A percentile compares a stretch with the other conserved stretches of the same genome.
Conservation (phyloP, 2,888 invertebrate genomes). For the Sepiola atlantica region DNA sequence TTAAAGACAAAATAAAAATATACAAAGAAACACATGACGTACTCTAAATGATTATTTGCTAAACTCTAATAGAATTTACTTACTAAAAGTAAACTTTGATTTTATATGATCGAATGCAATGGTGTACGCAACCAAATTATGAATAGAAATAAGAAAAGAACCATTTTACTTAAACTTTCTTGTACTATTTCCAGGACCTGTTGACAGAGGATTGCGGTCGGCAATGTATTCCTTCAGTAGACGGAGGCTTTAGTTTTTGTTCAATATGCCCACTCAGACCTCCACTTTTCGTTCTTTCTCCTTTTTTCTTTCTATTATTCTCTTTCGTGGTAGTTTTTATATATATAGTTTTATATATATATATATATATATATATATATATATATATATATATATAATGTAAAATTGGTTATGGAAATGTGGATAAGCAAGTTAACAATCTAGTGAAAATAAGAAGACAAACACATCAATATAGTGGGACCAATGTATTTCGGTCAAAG, state of each 20-base stretch:
- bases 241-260: background rate
- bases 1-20: too few species aligned
- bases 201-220: conserved; percentile 5
- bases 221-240: background rate
- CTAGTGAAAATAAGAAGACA: too few species aligned
- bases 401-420: too few species aligned
- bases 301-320: background rate
- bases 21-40: too few species aligned
- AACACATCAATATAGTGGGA: too few species aligned
- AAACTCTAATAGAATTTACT: background rate
- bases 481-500: too few species aligned
- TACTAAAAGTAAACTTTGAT: background rate
- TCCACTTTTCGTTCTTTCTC: background rate
- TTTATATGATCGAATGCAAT: background rate
- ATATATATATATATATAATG: too few species aligned
- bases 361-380: background rate
- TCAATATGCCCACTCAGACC: background rate
- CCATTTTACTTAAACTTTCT: background rate
- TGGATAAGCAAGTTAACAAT: too few species aligned
- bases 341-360: background rate
- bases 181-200: conserved; percentile 13
- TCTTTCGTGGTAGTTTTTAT: background rate
- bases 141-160: background rate
- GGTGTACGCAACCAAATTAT: background rate
- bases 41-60: background rate